These are phyloP conservation scores for Lepus americanus DNA, from an alignment of 2,113 vertebrate genomes.

Conservation along the genomic window DNA sequence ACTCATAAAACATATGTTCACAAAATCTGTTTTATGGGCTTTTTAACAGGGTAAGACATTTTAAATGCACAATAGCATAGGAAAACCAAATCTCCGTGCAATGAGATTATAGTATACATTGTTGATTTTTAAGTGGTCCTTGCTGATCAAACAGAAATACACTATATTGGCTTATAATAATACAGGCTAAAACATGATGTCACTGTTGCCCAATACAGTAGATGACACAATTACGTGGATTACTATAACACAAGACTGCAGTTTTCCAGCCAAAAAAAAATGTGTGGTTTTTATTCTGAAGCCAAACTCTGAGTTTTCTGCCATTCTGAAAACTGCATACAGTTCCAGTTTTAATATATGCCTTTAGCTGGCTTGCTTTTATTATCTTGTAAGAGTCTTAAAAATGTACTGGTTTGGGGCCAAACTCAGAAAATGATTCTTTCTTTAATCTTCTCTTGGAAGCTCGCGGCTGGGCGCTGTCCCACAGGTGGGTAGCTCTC, in stretches of 20 bases:
- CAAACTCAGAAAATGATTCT: background rate
- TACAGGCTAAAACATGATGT: conserved; percentile 72
- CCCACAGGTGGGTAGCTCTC: background rate
- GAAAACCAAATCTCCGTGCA: conserved; percentile 74
- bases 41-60: conserved; percentile 66
- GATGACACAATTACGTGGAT: conserved; percentile 72
- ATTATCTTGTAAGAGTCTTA: background rate
- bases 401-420: background rate
- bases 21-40: conserved; percentile 75
- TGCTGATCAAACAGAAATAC: conserved; percentile 80
- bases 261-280: background rate
- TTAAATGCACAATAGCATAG: conserved; percentile 55
- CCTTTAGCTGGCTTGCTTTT: background rate
- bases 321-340: conserved; percentile 47
- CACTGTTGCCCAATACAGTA: conserved; percentile 75
- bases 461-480: background rate
- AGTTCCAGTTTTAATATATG: conserved; percentile 41
- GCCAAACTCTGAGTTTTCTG: conserved; percentile 18
- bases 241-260: conserved; percentile 18
- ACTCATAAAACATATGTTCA: conserved; percentile 76
- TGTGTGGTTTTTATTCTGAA: conserved; percentile 46
- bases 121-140: conserved; percentile 76
- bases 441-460: conserved; percentile 1
- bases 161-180: conserved; percentile 78
- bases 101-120: conserved; percentile 49